Evolutionary conservation across 2,888 invertebrate genomes (phyloP).

Genomic region (Eretmocerus hayati): DNA sequence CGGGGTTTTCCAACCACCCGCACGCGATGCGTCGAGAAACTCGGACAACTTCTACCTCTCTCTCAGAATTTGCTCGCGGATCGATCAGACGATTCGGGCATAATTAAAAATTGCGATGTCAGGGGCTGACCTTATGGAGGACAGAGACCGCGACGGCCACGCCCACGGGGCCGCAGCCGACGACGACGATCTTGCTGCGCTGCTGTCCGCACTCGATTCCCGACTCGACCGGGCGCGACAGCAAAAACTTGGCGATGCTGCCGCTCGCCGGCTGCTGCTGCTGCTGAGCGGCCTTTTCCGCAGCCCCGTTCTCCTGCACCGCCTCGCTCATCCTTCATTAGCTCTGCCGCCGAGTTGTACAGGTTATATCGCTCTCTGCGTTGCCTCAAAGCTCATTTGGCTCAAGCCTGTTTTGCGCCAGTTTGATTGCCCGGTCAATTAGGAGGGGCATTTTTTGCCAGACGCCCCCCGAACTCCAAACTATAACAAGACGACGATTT

Average conservation of each 20-base stretch:
- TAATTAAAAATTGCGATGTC: too few relatives aligned
- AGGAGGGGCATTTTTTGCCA: neutral
- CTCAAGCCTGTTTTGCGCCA: neutral
- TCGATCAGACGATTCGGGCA: too few relatives aligned
- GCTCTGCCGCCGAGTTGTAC: too few relatives aligned
- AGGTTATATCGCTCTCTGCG: too few relatives aligned
- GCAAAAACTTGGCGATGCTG: constrained; percentile 34
- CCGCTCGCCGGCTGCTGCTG: constrained; percentile 9
- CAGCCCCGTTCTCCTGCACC: constrained; percentile 13
- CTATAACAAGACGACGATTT: too few relatives aligned
- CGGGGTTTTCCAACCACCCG: too few relatives aligned
- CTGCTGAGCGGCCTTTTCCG: constrained; percentile 18
- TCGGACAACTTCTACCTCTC: too few relatives aligned
- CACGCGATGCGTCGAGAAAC: too few relatives aligned
- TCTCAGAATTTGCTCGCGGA: too few relatives aligned
- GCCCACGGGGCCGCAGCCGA: constrained; percentile 35
- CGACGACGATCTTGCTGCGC: constrained; percentile 37
- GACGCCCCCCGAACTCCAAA: too few relatives aligned
- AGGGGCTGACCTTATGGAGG: constrained; percentile 35
- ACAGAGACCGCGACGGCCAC: constrained; percentile 35
- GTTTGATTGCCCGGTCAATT: neutral
- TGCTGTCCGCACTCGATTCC: constrained; percentile 27
- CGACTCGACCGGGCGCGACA: constrained; percentile 32
- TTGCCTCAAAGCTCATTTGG: constrained; percentile 7
- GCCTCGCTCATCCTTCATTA: constrained; percentile 18